Conservation (phyloP, 2,797 vertebrate genomes). For the Acanthurus tractus region DNA sequence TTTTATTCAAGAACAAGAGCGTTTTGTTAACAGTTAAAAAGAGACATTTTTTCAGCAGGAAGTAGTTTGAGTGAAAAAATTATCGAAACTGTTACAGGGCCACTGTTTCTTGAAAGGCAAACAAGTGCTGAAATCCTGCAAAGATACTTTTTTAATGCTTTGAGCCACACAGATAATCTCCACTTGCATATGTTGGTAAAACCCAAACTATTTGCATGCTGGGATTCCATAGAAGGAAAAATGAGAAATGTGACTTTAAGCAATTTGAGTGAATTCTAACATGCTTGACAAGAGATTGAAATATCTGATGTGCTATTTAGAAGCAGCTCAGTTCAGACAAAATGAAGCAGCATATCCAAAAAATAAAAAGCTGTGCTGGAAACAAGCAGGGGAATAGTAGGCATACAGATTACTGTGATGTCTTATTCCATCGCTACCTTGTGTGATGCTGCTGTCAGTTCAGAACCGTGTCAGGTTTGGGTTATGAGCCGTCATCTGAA, state of each 20-base stretch:
- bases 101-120: neutral
- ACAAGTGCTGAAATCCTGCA: neutral
- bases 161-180: neutral
- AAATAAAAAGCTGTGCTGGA: neutral
- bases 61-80: neutral
- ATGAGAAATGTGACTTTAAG: neutral
- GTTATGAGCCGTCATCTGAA: constrained; percentile 1
- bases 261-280: neutral
- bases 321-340: neutral
- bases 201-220: neutral
- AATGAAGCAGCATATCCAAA: neutral
- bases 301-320: neutral
- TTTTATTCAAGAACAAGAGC: neutral
- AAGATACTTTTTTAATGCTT: neutral
- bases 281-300: neutral
- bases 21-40: neutral
- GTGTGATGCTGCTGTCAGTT: constrained; percentile 3
- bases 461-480: constrained; percentile 11
- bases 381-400: neutral
- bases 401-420: neutral
- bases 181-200: neutral
- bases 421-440: neutral
- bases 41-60: too few relatives aligned
- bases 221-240: neutral
- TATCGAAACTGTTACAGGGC: neutral